phyloP scores from a whole-genome alignment of 2,888 invertebrate genomes.

The Steinernema carpocapsae region DNA sequence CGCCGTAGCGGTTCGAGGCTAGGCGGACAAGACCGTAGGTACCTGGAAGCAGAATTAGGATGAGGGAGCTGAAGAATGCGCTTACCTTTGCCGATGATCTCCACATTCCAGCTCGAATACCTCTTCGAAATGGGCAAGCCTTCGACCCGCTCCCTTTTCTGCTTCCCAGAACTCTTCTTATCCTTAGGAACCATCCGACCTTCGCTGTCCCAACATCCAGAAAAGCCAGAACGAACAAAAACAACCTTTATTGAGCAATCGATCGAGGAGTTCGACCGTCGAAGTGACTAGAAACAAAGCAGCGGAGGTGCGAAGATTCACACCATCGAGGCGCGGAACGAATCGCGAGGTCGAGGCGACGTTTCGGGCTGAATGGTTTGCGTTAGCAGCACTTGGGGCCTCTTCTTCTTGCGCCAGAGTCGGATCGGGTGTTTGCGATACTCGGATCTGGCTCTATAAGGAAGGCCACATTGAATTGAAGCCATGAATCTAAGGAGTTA shows the following conservation, averaged over 20 bases:
- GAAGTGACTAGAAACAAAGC: neutral
- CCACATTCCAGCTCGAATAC: constrained; percentile 10
- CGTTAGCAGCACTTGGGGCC: neutral
- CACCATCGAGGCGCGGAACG: constrained; percentile 30
- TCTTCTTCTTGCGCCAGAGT: neutral
- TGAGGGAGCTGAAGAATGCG: neutral
- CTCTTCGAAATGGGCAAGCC: constrained; percentile 1
- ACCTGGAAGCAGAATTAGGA: neutral
- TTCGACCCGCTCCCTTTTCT: neutral
- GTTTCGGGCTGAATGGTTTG: neutral
- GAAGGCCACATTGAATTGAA: too few species aligned
- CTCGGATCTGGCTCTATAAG: neutral
- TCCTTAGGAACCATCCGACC: neutral
- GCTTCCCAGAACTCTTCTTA: neutral
- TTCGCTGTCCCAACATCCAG: neutral
- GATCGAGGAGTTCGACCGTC: neutral
- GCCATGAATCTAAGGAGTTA: too few species aligned
- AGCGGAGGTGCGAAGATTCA: constrained; percentile 2
- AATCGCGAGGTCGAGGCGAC: constrained; percentile 1
- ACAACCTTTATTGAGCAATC: neutral
- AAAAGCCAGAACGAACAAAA: neutral
- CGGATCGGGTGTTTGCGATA: constrained; percentile 7
- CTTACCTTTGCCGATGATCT: constrained; percentile 17
- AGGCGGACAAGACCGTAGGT: constrained; percentile 6
- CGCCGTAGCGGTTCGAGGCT: constrained; percentile 7